Evolutionary conservation across 2,888 invertebrate species (phyloP).

Genomic region (Ophion obscuratus): DNA sequence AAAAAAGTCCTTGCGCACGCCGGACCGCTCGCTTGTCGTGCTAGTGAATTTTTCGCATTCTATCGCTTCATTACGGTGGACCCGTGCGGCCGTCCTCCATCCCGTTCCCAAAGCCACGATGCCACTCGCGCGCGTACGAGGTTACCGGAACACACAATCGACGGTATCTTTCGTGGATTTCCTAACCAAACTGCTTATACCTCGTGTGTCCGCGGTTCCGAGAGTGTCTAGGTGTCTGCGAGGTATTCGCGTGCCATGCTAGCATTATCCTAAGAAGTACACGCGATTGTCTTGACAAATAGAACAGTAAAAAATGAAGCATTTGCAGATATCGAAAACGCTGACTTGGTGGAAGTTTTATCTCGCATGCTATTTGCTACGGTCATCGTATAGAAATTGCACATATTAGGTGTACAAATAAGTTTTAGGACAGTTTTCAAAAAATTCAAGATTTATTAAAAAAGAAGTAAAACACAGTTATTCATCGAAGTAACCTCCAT

Average conservation of each 20-base stretch:
- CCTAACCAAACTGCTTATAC: background rate
- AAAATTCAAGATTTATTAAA: too few relatives aligned
- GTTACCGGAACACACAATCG: conserved; percentile 40
- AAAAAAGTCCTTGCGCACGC: conserved; percentile 63
- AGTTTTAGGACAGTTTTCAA: too few relatives aligned
- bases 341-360: background rate
- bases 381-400: background rate
- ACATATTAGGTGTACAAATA: too few relatives aligned
- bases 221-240: background rate
- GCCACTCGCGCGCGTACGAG: conserved; percentile 31
- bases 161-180: conserved; percentile 7
- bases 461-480: too few relatives aligned
- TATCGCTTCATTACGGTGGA: conserved; percentile 80
- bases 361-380: background rate
- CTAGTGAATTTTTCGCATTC: conserved; percentile 80
- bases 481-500: too few relatives aligned
- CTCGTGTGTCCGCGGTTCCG: background rate
- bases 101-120: conserved; percentile 35
- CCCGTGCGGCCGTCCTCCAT: conserved; percentile 31
- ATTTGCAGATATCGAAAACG: background rate
- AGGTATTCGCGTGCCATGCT: background rate
- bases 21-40: conserved; percentile 77
- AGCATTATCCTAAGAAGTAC: background rate
- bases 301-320: background rate
- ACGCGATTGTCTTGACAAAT: background rate